Base-by-base conservation (phyloP, 1,140 invertebrate species). In the Euglossa dilemma region DNA sequence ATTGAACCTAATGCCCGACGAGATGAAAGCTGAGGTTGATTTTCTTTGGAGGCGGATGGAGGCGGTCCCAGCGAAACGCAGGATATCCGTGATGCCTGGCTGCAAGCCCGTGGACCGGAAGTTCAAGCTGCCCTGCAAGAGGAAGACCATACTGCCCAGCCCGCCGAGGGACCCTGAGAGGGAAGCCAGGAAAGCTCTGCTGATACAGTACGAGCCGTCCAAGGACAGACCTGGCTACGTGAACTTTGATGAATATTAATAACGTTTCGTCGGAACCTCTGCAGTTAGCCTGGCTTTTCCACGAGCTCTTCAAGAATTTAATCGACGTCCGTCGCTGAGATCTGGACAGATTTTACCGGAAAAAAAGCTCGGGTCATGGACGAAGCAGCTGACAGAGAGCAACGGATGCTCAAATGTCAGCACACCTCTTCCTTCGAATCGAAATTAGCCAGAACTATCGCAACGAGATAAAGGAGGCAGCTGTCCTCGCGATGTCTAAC, bases 31-130 rank as follows among this genome's bases (percentile, higher is more conserved):
- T 0, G 64, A 89, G 3, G 89, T 92, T 59, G 86, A 90, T 56
- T 89, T 85, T 67, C 85, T 93, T 1, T 79, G 92, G 56, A 84
- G 89, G 12, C 84, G 88, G 9, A 93, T 93, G 90, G 84, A 90
- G 9, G 82, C 88, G 2, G 90, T 93, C 1, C 89, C 91, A 0
- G 89, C 91, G 0, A 83, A 72, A 11, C 80, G 93, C 2, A 80
- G 91, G 57, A 52, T 93, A 6, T 92, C 92, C 0, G 82, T 93
- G 11, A 92, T 93, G 91, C 93, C 92, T 1, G 92, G 93, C 8
- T 93, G 89, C 72, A 92, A 92, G 63, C 86, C 92, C 2, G 80
- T 91, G 28, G 86, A 92, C 83, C 70, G 89, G 16, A 84, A 87
- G 45, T 89, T 84, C 69, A 87, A 89, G 54, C 52, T 92, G 11